Base-by-base conservation (phyloP, 2,797 vertebrate species). In the Ptychobarbus kaznakovi region DNA sequence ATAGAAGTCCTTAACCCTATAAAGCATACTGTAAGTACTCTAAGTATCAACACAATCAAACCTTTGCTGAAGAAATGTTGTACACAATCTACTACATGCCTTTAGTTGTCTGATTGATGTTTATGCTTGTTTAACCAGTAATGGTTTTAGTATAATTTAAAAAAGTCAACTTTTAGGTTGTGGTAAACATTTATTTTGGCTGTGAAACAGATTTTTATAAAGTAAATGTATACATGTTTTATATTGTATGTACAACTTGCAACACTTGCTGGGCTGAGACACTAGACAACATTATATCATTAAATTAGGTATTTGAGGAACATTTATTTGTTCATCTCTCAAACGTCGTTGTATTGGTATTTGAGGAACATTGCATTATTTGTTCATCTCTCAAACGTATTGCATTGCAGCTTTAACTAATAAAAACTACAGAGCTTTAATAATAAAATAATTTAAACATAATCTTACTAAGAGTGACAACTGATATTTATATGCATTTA, bases 1-100 rank as follows among this genome's bases (percentile, higher is more conserved):
- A 28, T 53, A 69, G 66, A 40, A 69, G 68, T 22, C 66, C 18
- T 69, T 42, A 66, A 66, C 32, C 70, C n/a, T 44, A 25, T 72
- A 72, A 72, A 15, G 40, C 12, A 22, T n/a, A 44, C 40, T 44
- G 10, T 32, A 49, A 49, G 4, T 5, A 5, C 4, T 44, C 6
- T 0, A 51, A 35, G 49, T 20, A 32, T 32, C 25, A 35, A 32
- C 25, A 51, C 51, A 9, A 25, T 46, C 1, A 46, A 72, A 70
- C 3, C 68, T 70, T 70, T 70, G 68, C 38, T 70, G 20, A 46
- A 46, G 15, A 7, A 6, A 8, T 72, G 69, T 28, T 49, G n/a
- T 28, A 73, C 69, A 16, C 6, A 72, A 46, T 73, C 70, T 28
- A 20, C 3, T 16, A 35, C 28, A 66, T 66, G 15, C 6, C 32